Conservation (phyloP, 2,797 vertebrate genomes). For the Onychomys leucogaster region DNA sequence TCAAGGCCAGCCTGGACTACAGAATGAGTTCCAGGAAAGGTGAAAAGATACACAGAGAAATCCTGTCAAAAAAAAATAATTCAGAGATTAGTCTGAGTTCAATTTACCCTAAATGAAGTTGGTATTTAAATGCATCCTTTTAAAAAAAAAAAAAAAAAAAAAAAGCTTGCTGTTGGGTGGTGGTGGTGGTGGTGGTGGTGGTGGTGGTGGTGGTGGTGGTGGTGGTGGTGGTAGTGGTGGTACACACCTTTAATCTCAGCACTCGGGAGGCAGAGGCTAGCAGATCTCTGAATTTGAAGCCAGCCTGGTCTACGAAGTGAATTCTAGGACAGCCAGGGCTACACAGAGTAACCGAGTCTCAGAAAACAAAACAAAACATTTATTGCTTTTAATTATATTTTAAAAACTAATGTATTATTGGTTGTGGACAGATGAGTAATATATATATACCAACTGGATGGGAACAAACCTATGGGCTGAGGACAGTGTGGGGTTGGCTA, state of each 20-base stretch:
- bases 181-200: too few species aligned
- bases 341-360: too few species aligned
- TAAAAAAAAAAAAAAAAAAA: neutral
- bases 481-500: neutral
- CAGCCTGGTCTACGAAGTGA: too few species aligned
- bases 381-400: slow-evolving; percentile 52
- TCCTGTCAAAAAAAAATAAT: neutral
- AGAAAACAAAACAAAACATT: neutral
- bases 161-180: neutral
- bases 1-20: too few species aligned
- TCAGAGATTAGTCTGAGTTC: neutral
- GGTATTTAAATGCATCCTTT: neutral
- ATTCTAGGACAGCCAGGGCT: too few species aligned
- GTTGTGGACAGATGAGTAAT: neutral
- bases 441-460: neutral
- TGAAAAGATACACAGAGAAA: too few species aligned
- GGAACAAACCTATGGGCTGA: neutral
- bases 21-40: too few species aligned
- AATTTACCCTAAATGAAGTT: neutral
- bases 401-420: neutral
- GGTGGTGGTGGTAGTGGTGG: too few species aligned
- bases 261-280: too few species aligned
- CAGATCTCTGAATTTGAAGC: too few species aligned
- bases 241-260: too few species aligned
- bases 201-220: too few species aligned